These are phyloP conservation scores for Propsilocerus akamusi DNA, from an alignment of 1,140 invertebrate genomes.

Conservation along the genomic window DNA sequence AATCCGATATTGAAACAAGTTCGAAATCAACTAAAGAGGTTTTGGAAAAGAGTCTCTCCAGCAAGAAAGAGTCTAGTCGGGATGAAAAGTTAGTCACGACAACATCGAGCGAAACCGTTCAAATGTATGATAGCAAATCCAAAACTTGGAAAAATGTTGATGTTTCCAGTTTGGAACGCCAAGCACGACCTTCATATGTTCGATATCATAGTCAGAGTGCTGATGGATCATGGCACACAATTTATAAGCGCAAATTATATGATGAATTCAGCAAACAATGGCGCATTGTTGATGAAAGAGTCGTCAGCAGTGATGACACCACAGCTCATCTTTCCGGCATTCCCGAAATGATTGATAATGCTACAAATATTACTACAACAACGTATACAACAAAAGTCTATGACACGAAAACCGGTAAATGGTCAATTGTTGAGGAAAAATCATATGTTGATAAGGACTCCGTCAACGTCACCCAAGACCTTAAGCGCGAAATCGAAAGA, in stretches of 20 bases:
- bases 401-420: conserved; percentile 21
- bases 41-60: not conserved
- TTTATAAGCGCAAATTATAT: conserved; percentile 23
- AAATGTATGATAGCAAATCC: conserved; percentile 22
- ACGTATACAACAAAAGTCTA: conserved; percentile 24
- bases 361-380: conserved; percentile 23
- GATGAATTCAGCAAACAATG: conserved; percentile 21
- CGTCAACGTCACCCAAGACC: conserved; percentile 23
- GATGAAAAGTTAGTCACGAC: not conserved
- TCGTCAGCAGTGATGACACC: conserved; percentile 14
- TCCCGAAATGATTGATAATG: conserved; percentile 25
- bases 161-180: conserved; percentile 11
- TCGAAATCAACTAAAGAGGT: not conserved
- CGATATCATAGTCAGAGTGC: conserved; percentile 21
- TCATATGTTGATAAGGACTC: conserved; percentile 19
- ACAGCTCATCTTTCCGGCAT: not conserved
- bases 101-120: conserved; percentile 12
- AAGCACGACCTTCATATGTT: conserved; percentile 15
- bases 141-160: conserved; percentile 22
- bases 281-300: conserved; percentile 21
- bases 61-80: not conserved
- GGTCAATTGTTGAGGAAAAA: conserved; percentile 23
- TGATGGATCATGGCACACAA: conserved; percentile 18
- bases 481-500: conserved; percentile 24
- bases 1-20: not conserved